These are phyloP conservation scores for Lysandra bellargus DNA, from an alignment of 2,888 invertebrate species.

Conservation along the genomic window DNA sequence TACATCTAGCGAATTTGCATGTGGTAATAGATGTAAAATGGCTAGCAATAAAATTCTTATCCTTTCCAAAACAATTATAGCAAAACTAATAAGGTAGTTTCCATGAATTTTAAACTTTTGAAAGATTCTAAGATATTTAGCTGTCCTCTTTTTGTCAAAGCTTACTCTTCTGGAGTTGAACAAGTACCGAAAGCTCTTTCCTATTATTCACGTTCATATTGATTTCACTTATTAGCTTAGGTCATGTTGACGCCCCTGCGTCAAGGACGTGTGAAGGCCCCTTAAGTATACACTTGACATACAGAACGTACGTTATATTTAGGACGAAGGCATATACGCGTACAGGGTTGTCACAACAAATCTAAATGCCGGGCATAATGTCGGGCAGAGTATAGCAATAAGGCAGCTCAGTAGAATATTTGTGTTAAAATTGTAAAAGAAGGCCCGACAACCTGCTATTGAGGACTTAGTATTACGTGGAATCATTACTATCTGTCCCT, in stretches of 20 bases:
- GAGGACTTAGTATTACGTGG: too few relatives aligned
- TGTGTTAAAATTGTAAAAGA: too few relatives aligned
- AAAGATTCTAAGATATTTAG: not conserved
- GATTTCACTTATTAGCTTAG: conserved; percentile 15
- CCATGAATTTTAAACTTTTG: not conserved
- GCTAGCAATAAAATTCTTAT: not conserved
- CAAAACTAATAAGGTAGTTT: not conserved
- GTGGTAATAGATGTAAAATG: not conserved
- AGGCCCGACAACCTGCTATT: too few relatives aligned
- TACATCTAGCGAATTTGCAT: not conserved
- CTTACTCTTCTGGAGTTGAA: not conserved
- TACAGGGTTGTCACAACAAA: not conserved
- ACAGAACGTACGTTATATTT: conserved; percentile 47
- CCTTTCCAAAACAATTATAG: not conserved
- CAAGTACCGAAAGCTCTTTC: not conserved
- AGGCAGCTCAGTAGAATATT: too few relatives aligned
- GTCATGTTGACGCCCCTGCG: conserved; percentile 13
- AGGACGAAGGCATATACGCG: conserved; percentile 58
- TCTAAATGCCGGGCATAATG: too few relatives aligned
- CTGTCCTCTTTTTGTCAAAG: not conserved
- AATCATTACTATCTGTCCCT: too few relatives aligned
- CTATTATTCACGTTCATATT: not conserved
- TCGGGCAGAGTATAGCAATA: too few relatives aligned
- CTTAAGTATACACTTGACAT: conserved; percentile 38
- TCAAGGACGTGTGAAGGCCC: conserved; percentile 36